These are phyloP conservation scores for Pelosia muscerda DNA, from an alignment of 2,888 invertebrate genomes.

Conservation along the genomic window DNA sequence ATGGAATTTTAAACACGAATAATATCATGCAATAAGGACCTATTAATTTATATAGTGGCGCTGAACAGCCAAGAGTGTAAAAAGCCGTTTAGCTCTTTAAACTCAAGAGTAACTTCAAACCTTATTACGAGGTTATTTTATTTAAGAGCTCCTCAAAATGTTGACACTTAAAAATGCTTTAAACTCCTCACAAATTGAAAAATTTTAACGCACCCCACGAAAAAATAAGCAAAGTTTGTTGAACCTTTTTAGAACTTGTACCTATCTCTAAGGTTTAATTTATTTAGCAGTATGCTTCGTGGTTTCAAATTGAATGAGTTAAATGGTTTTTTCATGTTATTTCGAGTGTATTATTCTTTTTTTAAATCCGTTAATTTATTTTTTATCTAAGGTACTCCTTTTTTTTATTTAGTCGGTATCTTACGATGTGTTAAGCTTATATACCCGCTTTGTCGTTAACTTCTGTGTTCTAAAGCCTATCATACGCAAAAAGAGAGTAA, in stretches of 20 bases:
- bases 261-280: no score
- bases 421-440: no score
- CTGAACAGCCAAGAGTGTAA: background rate
- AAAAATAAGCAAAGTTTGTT: background rate
- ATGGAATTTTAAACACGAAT: no score
- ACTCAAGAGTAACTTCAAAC: constrained; percentile 1
- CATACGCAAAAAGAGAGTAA: no score
- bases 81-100: background rate
- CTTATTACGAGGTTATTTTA: background rate
- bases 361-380: no score
- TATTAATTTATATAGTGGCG: no score
- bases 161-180: background rate
- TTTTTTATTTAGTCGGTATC: no score
- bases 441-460: no score
- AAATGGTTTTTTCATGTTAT: background rate
- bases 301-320: background rate
- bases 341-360: background rate
- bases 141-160: background rate
- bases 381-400: no score
- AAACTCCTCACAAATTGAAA: background rate
- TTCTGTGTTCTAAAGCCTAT: no score
- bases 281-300: background rate
- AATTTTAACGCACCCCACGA: background rate
- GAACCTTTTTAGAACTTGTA: background rate
- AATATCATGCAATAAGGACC: no score